Evolutionary conservation across 1,140 invertebrate genomes (phyloP).

Genomic region (Drosophila funebris): DNA sequence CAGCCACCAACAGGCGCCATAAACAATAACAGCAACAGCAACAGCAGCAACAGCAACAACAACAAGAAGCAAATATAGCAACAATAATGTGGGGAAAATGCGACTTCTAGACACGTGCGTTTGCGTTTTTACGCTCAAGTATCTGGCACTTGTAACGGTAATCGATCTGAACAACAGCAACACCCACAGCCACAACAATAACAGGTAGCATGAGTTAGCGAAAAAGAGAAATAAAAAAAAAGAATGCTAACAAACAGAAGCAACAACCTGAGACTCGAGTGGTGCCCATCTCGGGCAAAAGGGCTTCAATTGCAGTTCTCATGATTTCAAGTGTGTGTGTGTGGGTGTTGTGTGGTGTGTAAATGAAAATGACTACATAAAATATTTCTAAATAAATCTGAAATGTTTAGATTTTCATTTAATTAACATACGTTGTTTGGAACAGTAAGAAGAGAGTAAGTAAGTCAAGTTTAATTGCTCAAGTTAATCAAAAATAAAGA

Average conservation of each 20-base stretch:
- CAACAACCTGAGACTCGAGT: constrained; percentile 15
- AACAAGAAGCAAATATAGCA: background rate
- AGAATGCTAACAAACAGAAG: constrained; percentile 12
- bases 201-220: constrained; percentile 36
- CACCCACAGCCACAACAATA: constrained; percentile 19
- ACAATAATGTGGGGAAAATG: background rate
- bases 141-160: constrained; percentile 76
- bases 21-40: constrained; percentile 23
- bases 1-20: constrained; percentile 24
- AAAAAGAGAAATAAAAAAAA: constrained; percentile 12
- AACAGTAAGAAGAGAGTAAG: too few relatives aligned
- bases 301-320: background rate
- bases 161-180: constrained; percentile 75
- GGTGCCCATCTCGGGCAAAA: background rate
- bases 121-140: constrained; percentile 74
- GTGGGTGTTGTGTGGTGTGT: background rate
- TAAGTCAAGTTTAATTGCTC: too few relatives aligned
- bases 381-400: too few relatives aligned
- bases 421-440: too few relatives aligned
- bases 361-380: too few relatives aligned
- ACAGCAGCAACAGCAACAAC: constrained; percentile 28
- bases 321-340: background rate
- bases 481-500: too few relatives aligned
- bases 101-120: constrained; percentile 71
- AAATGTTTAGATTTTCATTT: too few relatives aligned